Percentiles rank a stretch among this genome's conserved stretches.
Evolutionary conservation across 1,140 invertebrate genomes (phyloP).

Genomic region (Heliconius melpomene): DNA sequence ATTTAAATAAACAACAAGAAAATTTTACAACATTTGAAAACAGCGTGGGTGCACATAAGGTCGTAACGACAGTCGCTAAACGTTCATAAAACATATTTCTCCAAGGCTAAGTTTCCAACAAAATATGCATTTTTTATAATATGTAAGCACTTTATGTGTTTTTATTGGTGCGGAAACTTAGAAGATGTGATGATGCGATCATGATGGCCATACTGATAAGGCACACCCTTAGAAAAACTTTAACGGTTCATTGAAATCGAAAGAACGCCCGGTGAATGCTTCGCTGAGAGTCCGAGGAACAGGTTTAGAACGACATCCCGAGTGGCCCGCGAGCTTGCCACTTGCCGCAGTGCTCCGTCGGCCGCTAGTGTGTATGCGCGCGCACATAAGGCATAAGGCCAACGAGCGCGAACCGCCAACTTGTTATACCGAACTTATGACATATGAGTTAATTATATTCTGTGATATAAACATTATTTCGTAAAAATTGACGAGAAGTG

Average conservation of each 20-base stretch:
- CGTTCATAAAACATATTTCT: constrained; percentile 54
- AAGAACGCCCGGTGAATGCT: constrained; percentile 64
- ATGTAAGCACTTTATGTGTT: background rate
- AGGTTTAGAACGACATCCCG: constrained; percentile 70
- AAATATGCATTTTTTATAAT: background rate
- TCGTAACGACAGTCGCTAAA: constrained; percentile 57
- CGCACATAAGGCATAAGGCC: constrained; percentile 48
- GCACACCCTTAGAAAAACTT: constrained; percentile 66
- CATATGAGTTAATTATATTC: constrained; percentile 46
- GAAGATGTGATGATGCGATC: constrained; percentile 52
- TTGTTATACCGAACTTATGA: constrained; percentile 46
- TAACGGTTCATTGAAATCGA: constrained; percentile 80
- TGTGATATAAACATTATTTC: constrained; percentile 40
- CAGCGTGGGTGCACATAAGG: constrained; percentile 61
- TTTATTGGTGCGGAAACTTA: constrained; percentile 12
- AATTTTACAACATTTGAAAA: constrained; percentile 43
- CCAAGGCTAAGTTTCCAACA: constrained; percentile 42
- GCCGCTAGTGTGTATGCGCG: constrained; percentile 67
- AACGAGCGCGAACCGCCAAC: constrained; percentile 43
- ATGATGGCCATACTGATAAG: constrained; percentile 57
- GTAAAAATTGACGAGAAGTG: constrained; percentile 43
- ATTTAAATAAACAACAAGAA: constrained; percentile 19
- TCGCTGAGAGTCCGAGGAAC: constrained; percentile 58
- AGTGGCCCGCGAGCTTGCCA: constrained; percentile 51
- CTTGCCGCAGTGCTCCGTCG: constrained; percentile 64